phyloP scores from a whole-genome alignment of 2,113 vertebrate species.

The Stigmatopora argus region DNA sequence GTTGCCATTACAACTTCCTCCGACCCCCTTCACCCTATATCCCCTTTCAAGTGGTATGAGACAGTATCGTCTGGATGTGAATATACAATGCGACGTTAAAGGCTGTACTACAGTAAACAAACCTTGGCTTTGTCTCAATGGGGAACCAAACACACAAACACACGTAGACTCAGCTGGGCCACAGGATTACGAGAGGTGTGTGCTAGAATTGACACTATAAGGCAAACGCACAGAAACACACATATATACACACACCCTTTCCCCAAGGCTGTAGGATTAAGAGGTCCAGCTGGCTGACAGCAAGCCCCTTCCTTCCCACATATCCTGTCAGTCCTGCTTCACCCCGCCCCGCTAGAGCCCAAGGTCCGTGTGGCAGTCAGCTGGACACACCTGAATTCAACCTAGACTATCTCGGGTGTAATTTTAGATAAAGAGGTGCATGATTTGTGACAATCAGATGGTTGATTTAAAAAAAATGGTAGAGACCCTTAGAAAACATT shows the following conservation, averaged over 20 bases:
- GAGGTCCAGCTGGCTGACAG: slow-evolving; percentile 78
- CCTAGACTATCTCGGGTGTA: slow-evolving; percentile 35
- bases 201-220: slow-evolving; percentile 66
- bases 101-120: slow-evolving; percentile 60
- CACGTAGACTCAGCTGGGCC: slow-evolving; percentile 65
- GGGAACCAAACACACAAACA: slow-evolving; percentile 28
- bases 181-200: slow-evolving; percentile 65
- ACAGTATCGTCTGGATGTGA: slow-evolving; percentile 57
- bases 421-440: background rate
- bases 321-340: slow-evolving; percentile 46
- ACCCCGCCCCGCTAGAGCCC: slow-evolving; percentile 22
- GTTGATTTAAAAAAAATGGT: background rate
- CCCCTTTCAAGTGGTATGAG: slow-evolving; percentile 54
- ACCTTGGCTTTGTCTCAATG: slow-evolving; percentile 38
- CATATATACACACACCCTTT: slow-evolving; percentile 54
- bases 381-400: slow-evolving; percentile 65
- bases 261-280: slow-evolving; percentile 77
- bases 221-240: slow-evolving; percentile 48
- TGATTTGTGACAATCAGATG: background rate
- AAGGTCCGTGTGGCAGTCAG: slow-evolving; percentile 51
- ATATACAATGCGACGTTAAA: slow-evolving; percentile 58
- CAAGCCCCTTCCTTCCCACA: slow-evolving; percentile 73
- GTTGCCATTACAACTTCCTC: slow-evolving; percentile 18
- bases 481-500: background rate
- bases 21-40: slow-evolving; percentile 39